A percentile compares a stretch with the other conserved stretches of the same genome.
These are phyloP conservation scores for Lethrus apterus DNA, from an alignment of 1,140 invertebrate genomes.

Conservation along the genomic window DNA sequence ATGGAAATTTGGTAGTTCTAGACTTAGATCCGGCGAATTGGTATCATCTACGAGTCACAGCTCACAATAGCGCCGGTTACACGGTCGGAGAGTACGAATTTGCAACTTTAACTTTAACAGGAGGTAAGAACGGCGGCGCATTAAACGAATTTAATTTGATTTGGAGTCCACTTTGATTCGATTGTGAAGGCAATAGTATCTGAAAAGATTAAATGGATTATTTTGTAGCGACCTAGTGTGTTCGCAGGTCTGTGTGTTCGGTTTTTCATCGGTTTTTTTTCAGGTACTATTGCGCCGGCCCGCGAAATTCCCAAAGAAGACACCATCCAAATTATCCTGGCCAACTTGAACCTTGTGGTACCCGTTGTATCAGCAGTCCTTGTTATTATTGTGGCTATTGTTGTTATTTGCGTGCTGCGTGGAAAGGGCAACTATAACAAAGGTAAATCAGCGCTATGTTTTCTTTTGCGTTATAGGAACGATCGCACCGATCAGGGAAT, in stretches of 20 bases:
- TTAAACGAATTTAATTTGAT: too few species aligned
- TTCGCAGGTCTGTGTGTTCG: too few species aligned
- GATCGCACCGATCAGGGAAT: slow-evolving; percentile 64
- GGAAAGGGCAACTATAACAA: slow-evolving; percentile 73
- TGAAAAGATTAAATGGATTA: slow-evolving; percentile 24
- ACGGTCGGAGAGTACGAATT: slow-evolving; percentile 92
- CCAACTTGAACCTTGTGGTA: slow-evolving; percentile 87
- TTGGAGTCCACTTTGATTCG: too few species aligned
- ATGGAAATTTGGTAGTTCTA: slow-evolving; percentile 82
- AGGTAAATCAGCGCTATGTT: slow-evolving; percentile 52
- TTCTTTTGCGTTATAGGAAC: slow-evolving; percentile 55
- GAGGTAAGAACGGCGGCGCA: slow-evolving; percentile 77
- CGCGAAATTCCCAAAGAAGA: slow-evolving; percentile 77
- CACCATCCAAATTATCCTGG: slow-evolving; percentile 72
- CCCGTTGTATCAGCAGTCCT: slow-evolving; percentile 86
- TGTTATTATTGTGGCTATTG: slow-evolving; percentile 84
- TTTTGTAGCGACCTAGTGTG: slow-evolving; percentile 12
- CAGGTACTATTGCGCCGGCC: slow-evolving; percentile 90
- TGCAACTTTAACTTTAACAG: slow-evolving; percentile 86
- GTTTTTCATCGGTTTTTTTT: slow-evolving; percentile 45
- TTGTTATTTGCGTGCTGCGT: slow-evolving; percentile 81
- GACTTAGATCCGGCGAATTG: slow-evolving; percentile 88
- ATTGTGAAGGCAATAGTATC: slow-evolving; percentile 27
- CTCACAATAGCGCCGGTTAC: slow-evolving; percentile 93
- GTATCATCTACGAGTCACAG: slow-evolving; percentile 86